Evolutionary conservation across 2,888 invertebrate genomes (phyloP), one percentile per base, ranked within the genome.

Genomic region (Cepaea hortensis): DNA sequence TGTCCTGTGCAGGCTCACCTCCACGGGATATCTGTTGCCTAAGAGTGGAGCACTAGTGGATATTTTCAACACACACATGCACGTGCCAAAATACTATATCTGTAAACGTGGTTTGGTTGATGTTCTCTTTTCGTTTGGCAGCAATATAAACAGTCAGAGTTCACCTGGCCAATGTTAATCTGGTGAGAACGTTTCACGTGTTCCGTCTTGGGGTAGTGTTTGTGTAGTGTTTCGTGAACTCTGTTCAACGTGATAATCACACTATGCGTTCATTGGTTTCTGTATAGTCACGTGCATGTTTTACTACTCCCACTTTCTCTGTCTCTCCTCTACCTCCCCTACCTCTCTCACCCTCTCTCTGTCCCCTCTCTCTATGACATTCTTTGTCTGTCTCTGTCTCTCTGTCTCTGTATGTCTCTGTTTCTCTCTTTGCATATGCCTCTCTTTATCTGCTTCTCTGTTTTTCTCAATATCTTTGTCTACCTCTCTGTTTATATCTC

Each of bases 81-180:
- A 77, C 23, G 55, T 77, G 77, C 55, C n/a, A 77, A 77, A 77
- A 77, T 77, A 77, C 77, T 61, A 23, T 50, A 77, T 55, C 18
- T 77, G 61, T 77, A 55, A 77, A 77, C 23, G 13, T 77, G 55
- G 77, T 23, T 61, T 55, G 77, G 77, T n/a, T 77, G 61, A 61
- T 61, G 55, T n/a, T 13, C 61, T n/a, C 55, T 55, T 77, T 77
- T 3, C 61, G n/a, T 61, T 61, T 77, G 77, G 77, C 55, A 23
- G 15, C 0, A 7, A 61, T 11, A n/a, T 77, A 77, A 77, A 77
- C 23, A 77, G n/a, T n/a, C 9, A 1, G 3, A 55, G 55, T 55
- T 77, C 23, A 77, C 76, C 73, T 73, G 73, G 23, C 73, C 9
- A 9, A 73, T 46, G 18, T 75, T 46, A 75, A 50, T 9, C 2